Conservation (phyloP, 2,113 vertebrate species). For the Oreocharis arfaki region DNA sequence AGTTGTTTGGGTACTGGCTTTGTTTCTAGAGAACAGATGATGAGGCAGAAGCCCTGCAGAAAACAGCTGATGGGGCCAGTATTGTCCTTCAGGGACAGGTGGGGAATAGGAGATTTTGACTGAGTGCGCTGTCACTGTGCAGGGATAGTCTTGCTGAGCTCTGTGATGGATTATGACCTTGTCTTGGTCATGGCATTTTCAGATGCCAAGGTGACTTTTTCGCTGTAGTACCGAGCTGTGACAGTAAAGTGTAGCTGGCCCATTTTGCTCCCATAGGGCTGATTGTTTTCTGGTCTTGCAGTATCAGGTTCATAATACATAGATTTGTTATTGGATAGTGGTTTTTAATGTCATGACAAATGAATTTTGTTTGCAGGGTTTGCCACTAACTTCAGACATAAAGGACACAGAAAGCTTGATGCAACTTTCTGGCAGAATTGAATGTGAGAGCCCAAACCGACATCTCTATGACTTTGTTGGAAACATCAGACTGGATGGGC, state of each 20-base stretch:
- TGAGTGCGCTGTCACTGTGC: not conserved
- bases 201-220: not conserved
- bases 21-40: not conserved
- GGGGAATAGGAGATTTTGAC: not conserved
- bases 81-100: not conserved
- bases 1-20: not conserved
- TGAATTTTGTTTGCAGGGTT: slow-evolving; percentile 77
- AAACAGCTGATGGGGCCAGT: not conserved
- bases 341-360: not conserved
- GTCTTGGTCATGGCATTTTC: not conserved
- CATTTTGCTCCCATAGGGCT: not conserved
- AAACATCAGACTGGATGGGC: slow-evolving; percentile 90
- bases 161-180: not conserved
- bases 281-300: not conserved
- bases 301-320: not conserved
- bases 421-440: slow-evolving; percentile 88
- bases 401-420: slow-evolving; percentile 90
- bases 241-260: not conserved
- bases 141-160: not conserved
- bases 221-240: not conserved
- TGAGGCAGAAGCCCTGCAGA: not conserved
- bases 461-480: slow-evolving; percentile 98
- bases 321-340: not conserved
- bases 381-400: slow-evolving; percentile 87
- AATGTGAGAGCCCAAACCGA: slow-evolving; percentile 95